Base-by-base conservation (phyloP, 1,140 invertebrate species). In the Cydia strobilella region DNA sequence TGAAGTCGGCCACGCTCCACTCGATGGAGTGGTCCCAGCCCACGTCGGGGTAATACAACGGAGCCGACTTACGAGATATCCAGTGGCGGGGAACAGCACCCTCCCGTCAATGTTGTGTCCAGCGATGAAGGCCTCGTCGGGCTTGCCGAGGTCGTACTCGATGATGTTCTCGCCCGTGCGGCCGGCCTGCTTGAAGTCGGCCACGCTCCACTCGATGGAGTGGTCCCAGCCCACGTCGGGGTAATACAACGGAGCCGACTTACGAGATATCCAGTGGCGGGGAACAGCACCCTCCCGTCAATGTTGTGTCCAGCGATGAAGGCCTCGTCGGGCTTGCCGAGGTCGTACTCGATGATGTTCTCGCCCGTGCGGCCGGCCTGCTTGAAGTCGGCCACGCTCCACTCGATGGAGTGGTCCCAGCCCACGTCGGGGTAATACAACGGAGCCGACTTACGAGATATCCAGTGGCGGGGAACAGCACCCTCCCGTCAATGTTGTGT, bases 21-120 rank as follows among this genome's bases (percentile, higher is more conserved):
- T 96, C 94, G 20, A 93, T 93, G 4, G 95, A 95, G 92, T 99
- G 98, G 92, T 99, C 98, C 98, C 98, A 99, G 78, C 95, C 94
- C 72, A 99, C 93, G 79, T 96, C 91, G 0, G 98, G n/a, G n/a
- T n/a, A n/a, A n/a, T n/a, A n/a, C n/a, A n/a, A n/a, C n/a, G n/a
- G n/a, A n/a, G n/a, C 3, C 27, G 1, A 76, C 90, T 90, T 86
- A 95, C 95, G 92, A 99, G 94, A 85, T 99, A 99, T 12, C 98
- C 98, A 59, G 98, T 99, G 65, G 98, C 98, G 12, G 99, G 99
- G 93, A 98, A 99, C 2, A 99, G 92, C 35, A 99, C 94, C 85
- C 98, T 95, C 13, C 98, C 98, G 93, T 99, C 98, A 84, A 99
- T 99, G n/a, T 95, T 95, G 88, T 99, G 98, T 20, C 98, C 98